Percentiles rank a stretch among this genome's conserved stretches.
phyloP scores from a whole-genome alignment of 2,888 invertebrate species.

The Isoperla grammatica region DNA sequence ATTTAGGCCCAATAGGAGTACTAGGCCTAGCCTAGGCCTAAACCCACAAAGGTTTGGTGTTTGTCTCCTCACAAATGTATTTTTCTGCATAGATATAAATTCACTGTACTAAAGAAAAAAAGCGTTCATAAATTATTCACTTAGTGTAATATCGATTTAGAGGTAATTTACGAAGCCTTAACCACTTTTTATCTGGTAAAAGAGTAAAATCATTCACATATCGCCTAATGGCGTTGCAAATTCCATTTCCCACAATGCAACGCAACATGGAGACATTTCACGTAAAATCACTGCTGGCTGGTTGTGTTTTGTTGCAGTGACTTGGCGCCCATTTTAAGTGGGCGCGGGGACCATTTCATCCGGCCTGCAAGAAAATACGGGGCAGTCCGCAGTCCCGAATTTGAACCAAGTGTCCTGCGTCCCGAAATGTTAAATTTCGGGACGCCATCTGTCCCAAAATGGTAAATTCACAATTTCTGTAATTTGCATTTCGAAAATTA shows the following conservation, averaged over 20 bases:
- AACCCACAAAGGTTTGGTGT: neutral
- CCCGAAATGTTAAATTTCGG: no score
- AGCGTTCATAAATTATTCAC: constrained; percentile 5
- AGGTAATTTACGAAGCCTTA: neutral
- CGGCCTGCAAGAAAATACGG: no score
- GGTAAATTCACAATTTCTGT: no score
- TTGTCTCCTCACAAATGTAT: constrained; percentile 5
- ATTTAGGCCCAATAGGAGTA: neutral
- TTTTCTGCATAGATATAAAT: neutral
- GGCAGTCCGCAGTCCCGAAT: no score
- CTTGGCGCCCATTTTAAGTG: no score
- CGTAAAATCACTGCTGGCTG: no score
- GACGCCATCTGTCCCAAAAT: no score
- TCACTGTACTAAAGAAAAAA: neutral
- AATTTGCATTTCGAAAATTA: no score
- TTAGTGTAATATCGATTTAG: neutral
- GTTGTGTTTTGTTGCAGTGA: no score
- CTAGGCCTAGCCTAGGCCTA: constrained; percentile 2
- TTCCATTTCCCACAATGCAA: constrained; percentile 14
- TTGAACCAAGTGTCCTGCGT: no score
- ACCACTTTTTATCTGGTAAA: neutral
- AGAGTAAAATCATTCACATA: neutral
- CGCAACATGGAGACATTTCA: neutral
- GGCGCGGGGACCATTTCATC: no score
- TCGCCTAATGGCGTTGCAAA: constrained; percentile 20